These are phyloP conservation scores for Umimayanthus chanpuru DNA, from an alignment of 92 coral and sea anemone genomes.

Conservation along the genomic window DNA sequence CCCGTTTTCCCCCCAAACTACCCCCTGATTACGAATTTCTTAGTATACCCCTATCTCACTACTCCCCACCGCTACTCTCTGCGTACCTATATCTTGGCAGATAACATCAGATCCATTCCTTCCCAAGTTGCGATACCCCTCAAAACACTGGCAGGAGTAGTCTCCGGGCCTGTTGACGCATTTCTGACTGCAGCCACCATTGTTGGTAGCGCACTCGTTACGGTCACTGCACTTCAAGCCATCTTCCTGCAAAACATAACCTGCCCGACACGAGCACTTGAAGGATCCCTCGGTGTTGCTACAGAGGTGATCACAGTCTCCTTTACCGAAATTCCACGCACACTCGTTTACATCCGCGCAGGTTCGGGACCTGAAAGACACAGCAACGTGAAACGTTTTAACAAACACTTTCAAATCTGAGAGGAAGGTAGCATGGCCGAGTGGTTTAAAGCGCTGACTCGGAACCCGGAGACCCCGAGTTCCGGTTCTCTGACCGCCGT, in stretches of 20 bases:
- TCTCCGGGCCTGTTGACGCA: slow-evolving; percentile 81
- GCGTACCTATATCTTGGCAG: slow-evolving; percentile 91
- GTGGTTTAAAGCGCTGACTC: no score
- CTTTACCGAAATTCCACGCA: slow-evolving; percentile 83
- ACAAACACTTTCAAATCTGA: no score
- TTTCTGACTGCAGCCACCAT: slow-evolving; percentile 86
- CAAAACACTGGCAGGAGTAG: slow-evolving; percentile 79
- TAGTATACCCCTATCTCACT: background rate
- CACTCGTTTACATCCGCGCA: slow-evolving; percentile 94
- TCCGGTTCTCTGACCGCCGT: no score
- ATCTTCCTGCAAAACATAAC: slow-evolving; percentile 71
- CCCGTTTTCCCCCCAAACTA: background rate
- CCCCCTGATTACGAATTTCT: background rate
- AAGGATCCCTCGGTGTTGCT: slow-evolving; percentile 88
- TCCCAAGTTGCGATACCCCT: slow-evolving; percentile 78
- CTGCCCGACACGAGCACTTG: slow-evolving; percentile 86
- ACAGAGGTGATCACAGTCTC: slow-evolving; percentile 93
- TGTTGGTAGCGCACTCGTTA: slow-evolving; percentile 75
- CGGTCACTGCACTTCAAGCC: slow-evolving; percentile 79
- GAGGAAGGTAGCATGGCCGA: no score
- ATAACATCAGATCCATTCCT: slow-evolving; percentile 78
- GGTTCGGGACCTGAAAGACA: slow-evolving; percentile 66
- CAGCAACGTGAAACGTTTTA: background rate
- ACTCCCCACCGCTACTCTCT: background rate
- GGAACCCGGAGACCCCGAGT: no score